Percentiles rank a stretch among this genome's conserved stretches.
phyloP scores from a whole-genome alignment of 1,140 invertebrate species.

The Lasaia peninsularis region DNA sequence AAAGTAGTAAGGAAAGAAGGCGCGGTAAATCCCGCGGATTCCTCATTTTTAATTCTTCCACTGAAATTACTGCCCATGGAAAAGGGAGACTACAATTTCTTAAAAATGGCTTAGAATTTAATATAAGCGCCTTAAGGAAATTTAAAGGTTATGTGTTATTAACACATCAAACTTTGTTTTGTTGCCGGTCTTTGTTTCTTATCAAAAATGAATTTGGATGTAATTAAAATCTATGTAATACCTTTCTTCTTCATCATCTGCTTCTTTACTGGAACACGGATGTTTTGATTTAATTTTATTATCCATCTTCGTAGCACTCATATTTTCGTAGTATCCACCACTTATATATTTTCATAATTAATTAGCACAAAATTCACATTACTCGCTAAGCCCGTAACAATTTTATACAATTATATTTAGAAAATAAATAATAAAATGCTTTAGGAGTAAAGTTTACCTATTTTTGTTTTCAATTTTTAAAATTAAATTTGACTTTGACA shows the following conservation, averaged over 20 bases:
- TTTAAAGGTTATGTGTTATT: neutral
- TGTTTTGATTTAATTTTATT: slow-evolving; percentile 43
- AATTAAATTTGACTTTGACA: no score
- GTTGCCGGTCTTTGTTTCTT: neutral
- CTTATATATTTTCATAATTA: slow-evolving; percentile 10
- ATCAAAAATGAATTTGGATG: slow-evolving; percentile 1
- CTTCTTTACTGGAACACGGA: slow-evolving; percentile 47
- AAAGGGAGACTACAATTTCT: no score
- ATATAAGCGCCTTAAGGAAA: no score
- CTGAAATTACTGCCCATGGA: no score
- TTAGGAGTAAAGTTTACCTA: no score
- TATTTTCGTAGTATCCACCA: slow-evolving; percentile 23
- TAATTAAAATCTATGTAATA: slow-evolving; percentile 18
- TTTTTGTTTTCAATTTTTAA: no score
- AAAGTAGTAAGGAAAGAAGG: no score
- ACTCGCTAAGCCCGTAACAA: neutral
- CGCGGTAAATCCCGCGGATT: no score
- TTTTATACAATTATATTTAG: neutral
- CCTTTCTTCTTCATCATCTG: slow-evolving; percentile 57
- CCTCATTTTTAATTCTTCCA: no score
- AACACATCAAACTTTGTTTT: neutral
- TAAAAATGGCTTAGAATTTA: no score
- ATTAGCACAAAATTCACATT: slow-evolving; percentile 1
- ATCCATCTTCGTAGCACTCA: slow-evolving; percentile 53
- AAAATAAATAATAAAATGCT: no score